These are phyloP conservation scores for Gila orcuttii DNA, from an alignment of 2,113 vertebrate genomes.

Conservation along the genomic window DNA sequence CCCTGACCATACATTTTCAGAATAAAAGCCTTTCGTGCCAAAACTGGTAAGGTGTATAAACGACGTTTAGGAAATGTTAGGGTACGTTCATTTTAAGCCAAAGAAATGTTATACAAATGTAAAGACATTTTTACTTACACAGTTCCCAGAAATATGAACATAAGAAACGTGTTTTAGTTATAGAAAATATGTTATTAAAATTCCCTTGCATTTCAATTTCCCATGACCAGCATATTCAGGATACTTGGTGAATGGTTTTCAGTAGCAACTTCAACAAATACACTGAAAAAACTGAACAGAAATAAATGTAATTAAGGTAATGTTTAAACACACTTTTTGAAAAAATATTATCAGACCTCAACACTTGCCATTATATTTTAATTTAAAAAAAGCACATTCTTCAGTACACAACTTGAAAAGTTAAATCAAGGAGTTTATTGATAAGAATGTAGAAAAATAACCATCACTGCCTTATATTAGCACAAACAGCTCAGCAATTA, in stretches of 20 bases:
- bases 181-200: neutral
- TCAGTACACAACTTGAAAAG: neutral
- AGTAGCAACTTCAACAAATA: neutral
- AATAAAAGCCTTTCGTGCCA: constrained; percentile 18
- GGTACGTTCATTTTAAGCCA: too few species aligned
- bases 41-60: neutral
- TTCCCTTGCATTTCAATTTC: neutral
- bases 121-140: too few species aligned
- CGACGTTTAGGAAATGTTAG: neutral
- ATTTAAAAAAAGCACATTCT: neutral
- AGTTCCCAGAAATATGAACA: too few species aligned
- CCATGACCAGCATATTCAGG: neutral
- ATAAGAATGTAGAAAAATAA: neutral
- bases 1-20: neutral
- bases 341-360: neutral
- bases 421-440: neutral
- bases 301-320: neutral
- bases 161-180: too few species aligned
- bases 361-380: neutral
- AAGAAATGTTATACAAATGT: too few species aligned
- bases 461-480: neutral
- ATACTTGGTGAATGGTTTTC: neutral
- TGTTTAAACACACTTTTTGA: neutral
- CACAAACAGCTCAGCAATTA: neutral
- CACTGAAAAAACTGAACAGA: neutral